Conservation (phyloP, 2,888 invertebrate genomes). For the Vannuccia rotundouncinata region DNA sequence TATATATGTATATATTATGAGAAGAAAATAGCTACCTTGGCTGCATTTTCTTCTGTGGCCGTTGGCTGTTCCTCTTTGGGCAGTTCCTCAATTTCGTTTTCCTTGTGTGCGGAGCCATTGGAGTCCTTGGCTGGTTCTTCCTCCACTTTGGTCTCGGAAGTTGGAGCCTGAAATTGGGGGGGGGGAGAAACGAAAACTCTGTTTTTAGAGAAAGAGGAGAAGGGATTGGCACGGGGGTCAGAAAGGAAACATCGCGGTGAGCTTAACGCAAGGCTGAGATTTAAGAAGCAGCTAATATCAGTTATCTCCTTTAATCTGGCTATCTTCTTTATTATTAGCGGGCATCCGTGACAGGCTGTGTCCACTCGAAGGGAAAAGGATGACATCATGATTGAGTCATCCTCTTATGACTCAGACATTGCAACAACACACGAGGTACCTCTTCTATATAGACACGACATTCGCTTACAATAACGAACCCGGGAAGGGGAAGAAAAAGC, state of each 20-base stretch:
- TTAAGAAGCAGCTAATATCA: too few species aligned
- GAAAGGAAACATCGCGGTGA: too few species aligned
- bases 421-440: background rate
- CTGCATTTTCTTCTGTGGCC: background rate
- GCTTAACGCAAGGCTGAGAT: too few species aligned
- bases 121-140: background rate
- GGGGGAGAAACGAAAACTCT: too few species aligned
- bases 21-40: too few species aligned
- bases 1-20: too few species aligned
- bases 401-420: background rate
- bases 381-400: constrained; percentile 19
- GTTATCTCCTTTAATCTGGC: too few species aligned
- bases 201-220: background rate
- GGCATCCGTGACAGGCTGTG: background rate
- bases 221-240: too few species aligned
- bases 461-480: background rate
- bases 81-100: constrained; percentile 7
- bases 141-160: background rate
- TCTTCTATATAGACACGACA: background rate
- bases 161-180: background rate
- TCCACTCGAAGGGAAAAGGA: background rate
- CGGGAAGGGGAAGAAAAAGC: background rate
- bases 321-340: background rate
- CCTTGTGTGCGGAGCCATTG: background rate
- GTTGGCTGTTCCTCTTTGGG: background rate